These are phyloP conservation scores for Chrysemys picta DNA, from an alignment of 2,113 vertebrate genomes.

Conservation along the genomic window DNA sequence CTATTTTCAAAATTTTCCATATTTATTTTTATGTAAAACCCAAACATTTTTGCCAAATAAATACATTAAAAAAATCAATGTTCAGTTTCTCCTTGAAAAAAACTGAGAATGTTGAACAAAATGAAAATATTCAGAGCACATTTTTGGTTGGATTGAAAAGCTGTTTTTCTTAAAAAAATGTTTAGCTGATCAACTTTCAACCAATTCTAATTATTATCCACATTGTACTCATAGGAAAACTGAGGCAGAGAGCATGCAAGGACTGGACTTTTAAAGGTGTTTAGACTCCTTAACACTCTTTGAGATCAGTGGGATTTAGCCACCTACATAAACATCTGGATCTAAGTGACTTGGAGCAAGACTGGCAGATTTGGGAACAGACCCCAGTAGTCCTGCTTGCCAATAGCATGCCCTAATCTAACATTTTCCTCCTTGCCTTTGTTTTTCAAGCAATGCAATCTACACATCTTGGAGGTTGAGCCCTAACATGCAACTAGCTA, in stretches of 20 bases:
- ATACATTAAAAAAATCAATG: neutral
- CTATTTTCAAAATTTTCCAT: neutral
- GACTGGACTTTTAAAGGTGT: neutral
- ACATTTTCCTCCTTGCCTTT: neutral
- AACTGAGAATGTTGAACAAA: neutral
- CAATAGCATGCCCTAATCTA: neutral
- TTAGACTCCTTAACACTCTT: neutral
- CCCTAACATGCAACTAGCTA: neutral
- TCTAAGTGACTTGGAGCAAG: neutral
- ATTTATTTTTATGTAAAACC: neutral
- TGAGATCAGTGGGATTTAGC: neutral
- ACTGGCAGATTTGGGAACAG: neutral
- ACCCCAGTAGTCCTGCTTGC: neutral
- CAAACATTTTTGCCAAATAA: neutral
- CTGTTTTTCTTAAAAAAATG: accelerated
- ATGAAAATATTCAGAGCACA: neutral
- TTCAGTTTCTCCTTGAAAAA: neutral
- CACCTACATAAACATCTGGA: neutral
- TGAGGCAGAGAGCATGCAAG: neutral
- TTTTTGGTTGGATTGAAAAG: neutral
- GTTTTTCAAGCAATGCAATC: neutral
- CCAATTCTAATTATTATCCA: neutral
- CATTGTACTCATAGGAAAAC: neutral
- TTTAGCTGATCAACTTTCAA: neutral
- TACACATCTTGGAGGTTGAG: neutral